Evolutionary conservation across 2,888 invertebrate genomes (phyloP).

Genomic region (Perdita meconis): DNA sequence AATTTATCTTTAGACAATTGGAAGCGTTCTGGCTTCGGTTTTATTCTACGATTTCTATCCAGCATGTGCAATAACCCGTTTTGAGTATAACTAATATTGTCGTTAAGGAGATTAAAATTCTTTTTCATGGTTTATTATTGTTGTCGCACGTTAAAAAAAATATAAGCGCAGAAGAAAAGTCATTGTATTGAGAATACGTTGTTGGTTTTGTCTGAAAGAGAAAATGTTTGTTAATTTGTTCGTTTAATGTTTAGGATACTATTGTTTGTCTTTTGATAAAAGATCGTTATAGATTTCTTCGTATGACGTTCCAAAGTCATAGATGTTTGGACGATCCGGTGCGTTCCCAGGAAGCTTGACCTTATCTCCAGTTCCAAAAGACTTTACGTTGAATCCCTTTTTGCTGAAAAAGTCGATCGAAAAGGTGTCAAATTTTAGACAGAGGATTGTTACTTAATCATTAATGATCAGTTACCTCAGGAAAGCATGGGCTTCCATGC

Average conservation of each 20-base stretch:
- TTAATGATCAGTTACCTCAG: slow-evolving; percentile 86
- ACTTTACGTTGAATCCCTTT: slow-evolving; percentile 97
- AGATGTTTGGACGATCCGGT: slow-evolving; percentile 97
- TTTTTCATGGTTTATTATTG: slow-evolving; percentile 12
- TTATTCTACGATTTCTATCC: slow-evolving; percentile 98
- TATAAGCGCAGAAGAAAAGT: background rate
- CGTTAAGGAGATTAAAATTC: slow-evolving; percentile 67
- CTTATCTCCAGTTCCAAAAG: slow-evolving; percentile 97
- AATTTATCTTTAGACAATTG: slow-evolving; percentile 95
- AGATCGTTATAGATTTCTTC: slow-evolving; percentile 98
- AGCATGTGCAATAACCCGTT: slow-evolving; percentile 99
- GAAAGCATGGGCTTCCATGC: slow-evolving; percentile 99
- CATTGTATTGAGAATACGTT: background rate
- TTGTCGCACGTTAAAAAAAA: background rate
- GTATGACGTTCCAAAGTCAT: slow-evolving; percentile 98
- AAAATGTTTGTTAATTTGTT: slow-evolving; percentile 9
- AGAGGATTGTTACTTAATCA: background rate
- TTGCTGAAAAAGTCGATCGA: slow-evolving; percentile 87
- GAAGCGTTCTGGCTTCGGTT: slow-evolving; percentile 96
- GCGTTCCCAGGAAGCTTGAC: slow-evolving; percentile 98
- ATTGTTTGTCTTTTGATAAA: slow-evolving; percentile 93
- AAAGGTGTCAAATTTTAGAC: background rate
- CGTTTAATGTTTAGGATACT: slow-evolving; percentile 87
- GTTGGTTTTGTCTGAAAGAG: slow-evolving; percentile 1
- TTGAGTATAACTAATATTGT: slow-evolving; percentile 92